Evolutionary conservation across 2,797 vertebrate species (phyloP).

Genomic region (Numenius phaeopus): DNA sequence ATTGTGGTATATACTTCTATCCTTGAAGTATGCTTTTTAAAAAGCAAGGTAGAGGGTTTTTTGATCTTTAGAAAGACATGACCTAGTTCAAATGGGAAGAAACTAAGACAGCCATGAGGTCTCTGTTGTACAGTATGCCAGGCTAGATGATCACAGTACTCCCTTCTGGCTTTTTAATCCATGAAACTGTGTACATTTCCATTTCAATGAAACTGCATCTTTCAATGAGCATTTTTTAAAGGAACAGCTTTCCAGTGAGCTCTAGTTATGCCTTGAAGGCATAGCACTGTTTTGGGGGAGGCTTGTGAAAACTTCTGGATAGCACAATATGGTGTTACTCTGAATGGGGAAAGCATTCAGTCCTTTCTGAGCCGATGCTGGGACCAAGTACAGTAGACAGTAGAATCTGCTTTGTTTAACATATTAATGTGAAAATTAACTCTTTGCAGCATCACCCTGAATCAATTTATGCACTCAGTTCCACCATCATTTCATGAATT

Average conservation of each 20-base stretch:
- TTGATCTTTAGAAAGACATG: conserved; percentile 61
- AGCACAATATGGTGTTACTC: conserved; percentile 56
- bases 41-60: conserved; percentile 18
- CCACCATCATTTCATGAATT: neutral
- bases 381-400: conserved; percentile 6
- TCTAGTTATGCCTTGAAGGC: conserved; percentile 68
- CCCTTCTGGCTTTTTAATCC: conserved; percentile 72
- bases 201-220: conserved; percentile 71
- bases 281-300: conserved; percentile 60
- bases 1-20: conserved; percentile 17
- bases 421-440: conserved; percentile 73
- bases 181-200: conserved; percentile 70
- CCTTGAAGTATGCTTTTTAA: conserved; percentile 22
- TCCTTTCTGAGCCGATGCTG: conserved; percentile 3
- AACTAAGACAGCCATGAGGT: conserved; percentile 57
- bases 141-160: conserved; percentile 69
- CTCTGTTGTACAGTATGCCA: conserved; percentile 66
- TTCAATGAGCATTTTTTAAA: conserved; percentile 70
- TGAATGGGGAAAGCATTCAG: conserved; percentile 46
- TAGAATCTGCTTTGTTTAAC: conserved; percentile 63
- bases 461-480: neutral
- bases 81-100: conserved; percentile 60
- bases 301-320: conserved; percentile 68
- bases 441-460: neutral
- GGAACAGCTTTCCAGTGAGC: conserved; percentile 55